These are phyloP conservation scores for Allacma fusca DNA, from an alignment of 2,888 invertebrate genomes.

Conservation along the genomic window DNA sequence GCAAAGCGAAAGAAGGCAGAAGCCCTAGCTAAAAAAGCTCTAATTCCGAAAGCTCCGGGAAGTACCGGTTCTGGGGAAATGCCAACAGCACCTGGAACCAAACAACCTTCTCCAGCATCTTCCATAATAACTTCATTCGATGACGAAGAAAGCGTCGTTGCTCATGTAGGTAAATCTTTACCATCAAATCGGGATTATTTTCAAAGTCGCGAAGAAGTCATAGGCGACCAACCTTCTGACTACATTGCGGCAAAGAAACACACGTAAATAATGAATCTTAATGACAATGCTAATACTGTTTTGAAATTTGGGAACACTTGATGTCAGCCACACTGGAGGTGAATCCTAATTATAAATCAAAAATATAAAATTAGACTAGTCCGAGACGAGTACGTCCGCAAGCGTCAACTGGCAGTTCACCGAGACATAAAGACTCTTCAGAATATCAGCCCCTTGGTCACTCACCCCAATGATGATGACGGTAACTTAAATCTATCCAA, in stretches of 20 bases:
- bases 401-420: neutral
- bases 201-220: neutral
- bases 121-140: constrained; percentile 6
- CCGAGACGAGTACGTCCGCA: neutral
- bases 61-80: neutral
- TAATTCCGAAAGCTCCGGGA: neutral
- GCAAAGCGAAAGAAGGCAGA: neutral
- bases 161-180: neutral
- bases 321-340: neutral
- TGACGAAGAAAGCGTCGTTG: neutral
- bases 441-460: constrained; percentile 13
- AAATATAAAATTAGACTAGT: neutral
- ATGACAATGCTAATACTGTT: neutral
- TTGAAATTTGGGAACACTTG: too few species aligned
- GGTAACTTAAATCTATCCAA: neutral
- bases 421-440: neutral
- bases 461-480: neutral
- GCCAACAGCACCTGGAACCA: neutral
- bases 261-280: neutral
- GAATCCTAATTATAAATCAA: neutral
- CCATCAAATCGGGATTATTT: neutral
- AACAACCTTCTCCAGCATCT: neutral
- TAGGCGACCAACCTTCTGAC: neutral
- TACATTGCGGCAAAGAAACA: neutral
- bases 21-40: neutral